Base-by-base conservation (phyloP, 1,140 invertebrate species). In the Zophobas atratus region DNA sequence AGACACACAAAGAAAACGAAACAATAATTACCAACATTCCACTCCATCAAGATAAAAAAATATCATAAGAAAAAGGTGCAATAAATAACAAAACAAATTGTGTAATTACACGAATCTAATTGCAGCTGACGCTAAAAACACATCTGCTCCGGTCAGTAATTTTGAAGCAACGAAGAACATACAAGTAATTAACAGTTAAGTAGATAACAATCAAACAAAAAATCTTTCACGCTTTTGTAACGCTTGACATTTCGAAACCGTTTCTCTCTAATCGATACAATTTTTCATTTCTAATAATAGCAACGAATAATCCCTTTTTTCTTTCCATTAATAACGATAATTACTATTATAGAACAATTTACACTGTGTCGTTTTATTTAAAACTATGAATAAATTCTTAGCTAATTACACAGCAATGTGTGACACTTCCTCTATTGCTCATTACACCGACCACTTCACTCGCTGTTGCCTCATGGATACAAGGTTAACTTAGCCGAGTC, bases 331-430 rank as follows among this genome's bases (percentile, higher is more conserved):
- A 63, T 41, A 35, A n/a, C 38, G 43, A 63, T 63, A 63, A 63
- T 63, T 41, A 63, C 43, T 4, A 32, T 63, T 63, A 63, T 63
- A 8, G 43, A 39, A 43, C 57, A 1, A 8, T 20, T 39, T 41
- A 41, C 2, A n/a, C 51, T 34, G 70, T 71, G 53, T 46, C 3
- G 43, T 46, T 46, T 51, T 51, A 51, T 51, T 73, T 53, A 53
- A 53, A 36, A 35, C 49, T 36, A 55, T 35, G 38, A 73, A 55
- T 53, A 55, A 55, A 73, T 73, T 73, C 38, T 73, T 73, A 36
- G 39, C 39, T 39, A 73, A 73, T 73, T 73, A 53, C 48, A 55
- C 55, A 73, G 46, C 48, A n/a, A 73, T 73, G 38, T 73, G 46
- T 39, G 70, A 55, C 53, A 73, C 53, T 73, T 73, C 70, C 70